Evolutionary conservation across 2,797 vertebrate genomes (phyloP), one percentile per base, ranked within the genome.

Genomic region (Myripristis jacobus): DNA sequence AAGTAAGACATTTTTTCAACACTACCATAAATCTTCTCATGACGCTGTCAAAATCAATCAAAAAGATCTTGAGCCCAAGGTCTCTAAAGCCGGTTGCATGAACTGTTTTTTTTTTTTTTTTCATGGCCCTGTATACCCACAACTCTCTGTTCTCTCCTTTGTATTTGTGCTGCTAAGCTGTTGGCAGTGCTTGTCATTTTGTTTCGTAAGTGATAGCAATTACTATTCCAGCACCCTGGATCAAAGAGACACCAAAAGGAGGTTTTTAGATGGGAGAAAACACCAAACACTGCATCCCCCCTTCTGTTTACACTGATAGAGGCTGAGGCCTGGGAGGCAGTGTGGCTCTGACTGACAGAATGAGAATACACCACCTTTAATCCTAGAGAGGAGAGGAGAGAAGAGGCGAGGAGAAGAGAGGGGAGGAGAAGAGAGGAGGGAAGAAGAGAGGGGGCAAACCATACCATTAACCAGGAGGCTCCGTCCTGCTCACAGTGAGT

Each of bases 161-260:
- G 72, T 84, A 77, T 89, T 88, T 87, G 80, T 77, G 68, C 79
- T 57, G 62, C 81, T 84, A 88, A 91, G 61, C 79, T 75, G 76
- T 81, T 88, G 77, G 72, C 87, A 80, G 62, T 1, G 29, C 75
- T 83, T 85, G 87, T 88, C 87, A 83, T 87, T 91, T 89, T 82
- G 87, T 84, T 84, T 88, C 79, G 80, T 86, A 90, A 88, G 81
- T 79, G 85, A 88, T 89, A 80, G 75, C 85, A 88, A 92, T 92
- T 92, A 91, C 81, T 83, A 88, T 89, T 88, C 78, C 75, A 51
- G 78, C 46, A 38, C 80, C 56, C 1, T 31, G 84, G 82, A 93
- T 93, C 88, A 93, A 92, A 93, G 87, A 81, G 70, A 88, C 81
- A 88, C 79, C 83, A 85, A 88, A 89, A 85, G 60, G 84, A 84